Percentiles rank a stretch among this genome's conserved stretches.
Conservation (phyloP, 2,113 vertebrate species). For the Lutjanus erythropterus region DNA sequence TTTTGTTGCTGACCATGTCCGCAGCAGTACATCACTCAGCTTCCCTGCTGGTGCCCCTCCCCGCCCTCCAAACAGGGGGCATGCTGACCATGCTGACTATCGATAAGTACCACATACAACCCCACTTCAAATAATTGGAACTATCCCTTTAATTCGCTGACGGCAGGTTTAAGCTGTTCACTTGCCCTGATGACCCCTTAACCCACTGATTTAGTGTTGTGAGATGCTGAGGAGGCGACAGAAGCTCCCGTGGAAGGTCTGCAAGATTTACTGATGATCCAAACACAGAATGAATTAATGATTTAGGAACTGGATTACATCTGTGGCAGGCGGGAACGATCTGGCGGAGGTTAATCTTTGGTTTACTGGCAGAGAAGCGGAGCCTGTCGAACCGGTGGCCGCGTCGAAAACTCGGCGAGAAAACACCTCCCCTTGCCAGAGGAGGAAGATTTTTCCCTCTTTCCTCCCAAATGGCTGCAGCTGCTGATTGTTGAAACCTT, state of each 20-base stretch:
- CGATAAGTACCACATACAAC: too few relatives aligned
- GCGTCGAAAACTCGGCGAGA: conserved; percentile 4
- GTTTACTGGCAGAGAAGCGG: conserved; percentile 46
- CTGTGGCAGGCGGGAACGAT: conserved; percentile 42
- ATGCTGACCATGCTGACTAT: too few relatives aligned
- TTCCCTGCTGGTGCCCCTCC: too few relatives aligned
- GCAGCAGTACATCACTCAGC: too few relatives aligned
- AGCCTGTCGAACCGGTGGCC: conserved; percentile 23
- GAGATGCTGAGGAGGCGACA: conserved; percentile 34
- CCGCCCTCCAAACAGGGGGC: too few relatives aligned
- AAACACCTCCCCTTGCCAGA: conserved; percentile 10
- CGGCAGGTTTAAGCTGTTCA: conserved; percentile 12
- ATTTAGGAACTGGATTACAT: conserved; percentile 69
- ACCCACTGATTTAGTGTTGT: conserved; percentile 47
- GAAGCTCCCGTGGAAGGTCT: conserved; percentile 34
- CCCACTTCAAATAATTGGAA: too few relatives aligned
- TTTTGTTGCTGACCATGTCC: too few relatives aligned
- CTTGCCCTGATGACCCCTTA: conserved; percentile 26
- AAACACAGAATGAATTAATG: conserved; percentile 78
- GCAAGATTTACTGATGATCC: conserved; percentile 66
- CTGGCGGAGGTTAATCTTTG: conserved; percentile 64
- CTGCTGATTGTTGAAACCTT: conserved; percentile 77
- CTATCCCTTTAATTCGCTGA: conserved; percentile 19
- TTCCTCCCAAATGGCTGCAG: conserved; percentile 73
- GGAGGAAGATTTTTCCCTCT: conserved; percentile 42